Percentiles rank a stretch among this genome's conserved stretches.
phyloP scores from a whole-genome alignment of 2,113 vertebrate species.

The Thalassoma bifasciatum region DNA sequence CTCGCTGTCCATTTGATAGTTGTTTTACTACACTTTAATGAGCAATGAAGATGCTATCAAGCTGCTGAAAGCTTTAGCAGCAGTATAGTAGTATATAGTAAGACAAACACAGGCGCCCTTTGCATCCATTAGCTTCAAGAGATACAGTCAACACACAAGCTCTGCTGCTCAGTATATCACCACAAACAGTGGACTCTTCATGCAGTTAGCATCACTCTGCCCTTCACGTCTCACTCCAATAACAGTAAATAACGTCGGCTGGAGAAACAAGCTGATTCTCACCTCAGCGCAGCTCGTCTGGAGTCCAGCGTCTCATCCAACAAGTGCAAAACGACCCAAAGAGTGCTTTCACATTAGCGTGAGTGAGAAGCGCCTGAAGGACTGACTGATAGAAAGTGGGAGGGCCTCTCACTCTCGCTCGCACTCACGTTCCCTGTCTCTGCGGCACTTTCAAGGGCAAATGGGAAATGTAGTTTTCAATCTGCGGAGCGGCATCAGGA shows the following conservation, averaged over 20 bases:
- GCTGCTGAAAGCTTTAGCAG: slow-evolving; percentile 32
- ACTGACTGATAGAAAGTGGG: slow-evolving; percentile 40
- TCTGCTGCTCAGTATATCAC: neutral
- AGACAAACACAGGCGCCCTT: slow-evolving; percentile 12
- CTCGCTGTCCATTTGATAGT: neutral
- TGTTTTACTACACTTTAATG: slow-evolving; percentile 20
- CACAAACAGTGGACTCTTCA: no score
- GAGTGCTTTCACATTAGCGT: slow-evolving; percentile 28
- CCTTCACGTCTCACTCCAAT: slow-evolving; percentile 6
- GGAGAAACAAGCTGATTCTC: slow-evolving; percentile 21
- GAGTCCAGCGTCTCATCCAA: neutral
- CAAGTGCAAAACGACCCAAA: slow-evolving; percentile 30
- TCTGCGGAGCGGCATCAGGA: neutral
- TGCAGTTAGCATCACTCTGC: slow-evolving; percentile 1
- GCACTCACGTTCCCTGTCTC: slow-evolving; percentile 16
- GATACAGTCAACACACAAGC: neutral
- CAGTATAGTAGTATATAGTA: neutral
- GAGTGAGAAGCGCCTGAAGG: slow-evolving; percentile 35
- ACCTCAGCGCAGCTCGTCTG: slow-evolving; percentile 43
- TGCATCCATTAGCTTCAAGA: slow-evolving; percentile 30
- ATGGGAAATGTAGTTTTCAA: slow-evolving; percentile 70
- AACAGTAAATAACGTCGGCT: neutral
- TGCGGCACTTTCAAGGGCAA: slow-evolving; percentile 62
- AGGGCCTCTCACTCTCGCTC: slow-evolving; percentile 21
- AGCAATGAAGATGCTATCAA: slow-evolving; percentile 54